phyloP scores from a whole-genome alignment of 2,113 vertebrate genomes.

The Mixornis gularis region DNA sequence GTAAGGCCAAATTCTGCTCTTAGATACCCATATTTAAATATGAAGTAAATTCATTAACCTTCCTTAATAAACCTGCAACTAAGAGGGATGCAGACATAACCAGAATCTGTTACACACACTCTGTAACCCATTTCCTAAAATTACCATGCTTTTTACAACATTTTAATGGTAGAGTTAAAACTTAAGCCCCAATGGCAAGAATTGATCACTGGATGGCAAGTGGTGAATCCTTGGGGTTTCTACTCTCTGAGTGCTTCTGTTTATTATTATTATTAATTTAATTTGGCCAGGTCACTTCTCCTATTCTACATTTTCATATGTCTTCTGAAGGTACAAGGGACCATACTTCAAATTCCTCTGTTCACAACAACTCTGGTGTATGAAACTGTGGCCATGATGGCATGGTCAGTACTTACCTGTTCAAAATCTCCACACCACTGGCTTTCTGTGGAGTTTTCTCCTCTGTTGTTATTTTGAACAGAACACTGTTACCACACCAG shows the following conservation, averaged over 20 bases:
- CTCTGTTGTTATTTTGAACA: background rate
- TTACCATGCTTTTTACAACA: background rate
- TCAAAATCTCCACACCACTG: background rate
- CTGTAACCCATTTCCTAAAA: slow-evolving; percentile 1
- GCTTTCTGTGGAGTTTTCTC: background rate
- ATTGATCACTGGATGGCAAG: background rate
- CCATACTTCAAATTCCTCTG: background rate
- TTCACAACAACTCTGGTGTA: background rate
- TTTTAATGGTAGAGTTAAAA: background rate
- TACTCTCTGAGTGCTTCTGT: background rate
- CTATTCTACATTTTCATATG: background rate
- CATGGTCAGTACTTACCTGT: background rate
- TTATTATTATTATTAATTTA: background rate
- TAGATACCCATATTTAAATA: background rate
- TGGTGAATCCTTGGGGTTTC: background rate
- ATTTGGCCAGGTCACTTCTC: background rate
- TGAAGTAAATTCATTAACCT: background rate
- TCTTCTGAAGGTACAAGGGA: background rate
- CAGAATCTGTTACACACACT: background rate
- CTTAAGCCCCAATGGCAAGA: background rate
- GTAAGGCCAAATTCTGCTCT: background rate
- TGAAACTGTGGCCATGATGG: background rate
- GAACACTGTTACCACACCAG: background rate
- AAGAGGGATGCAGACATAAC: background rate
- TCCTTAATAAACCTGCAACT: background rate